Conservation (phyloP, 2,113 vertebrate genomes). For the Perccottus glenii region DNA sequence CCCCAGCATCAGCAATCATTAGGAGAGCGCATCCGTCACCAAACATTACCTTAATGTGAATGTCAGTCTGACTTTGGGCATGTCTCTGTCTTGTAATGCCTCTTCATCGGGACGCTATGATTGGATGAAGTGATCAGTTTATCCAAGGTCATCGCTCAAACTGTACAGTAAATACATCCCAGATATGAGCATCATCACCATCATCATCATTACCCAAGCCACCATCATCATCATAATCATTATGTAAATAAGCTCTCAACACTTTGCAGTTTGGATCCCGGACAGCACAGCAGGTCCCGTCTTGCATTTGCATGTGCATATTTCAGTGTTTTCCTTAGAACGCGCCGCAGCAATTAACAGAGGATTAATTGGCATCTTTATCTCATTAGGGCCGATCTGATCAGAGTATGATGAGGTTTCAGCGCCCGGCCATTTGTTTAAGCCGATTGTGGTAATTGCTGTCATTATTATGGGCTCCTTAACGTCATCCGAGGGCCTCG, state of each 20-base stretch:
- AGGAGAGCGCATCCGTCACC: conserved; percentile 58
- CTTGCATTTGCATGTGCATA: conserved; percentile 93
- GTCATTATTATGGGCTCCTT: conserved; percentile 98
- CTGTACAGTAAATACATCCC: conserved; percentile 38
- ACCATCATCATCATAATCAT: conserved; percentile 59
- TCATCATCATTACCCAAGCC: conserved; percentile 48
- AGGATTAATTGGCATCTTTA: conserved; percentile 99
- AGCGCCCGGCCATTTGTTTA: conserved; percentile 96
- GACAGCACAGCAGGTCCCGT: conserved; percentile 87
- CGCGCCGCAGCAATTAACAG: conserved; percentile 96
- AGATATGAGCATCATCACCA: conserved; percentile 53
- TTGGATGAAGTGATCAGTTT: conserved; percentile 27
- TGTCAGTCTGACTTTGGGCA: conserved; percentile 61
- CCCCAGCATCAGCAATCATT: conserved; percentile 52
- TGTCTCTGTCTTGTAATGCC: conserved; percentile 29
- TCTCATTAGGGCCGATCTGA: conserved; percentile 99
- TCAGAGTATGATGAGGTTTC: conserved; percentile 99
- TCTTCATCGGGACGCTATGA: conserved; percentile 13
- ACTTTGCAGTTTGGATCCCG: conserved; percentile 76
- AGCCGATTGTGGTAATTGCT: conserved; percentile 99
- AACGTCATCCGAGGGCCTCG: conserved; percentile 90
- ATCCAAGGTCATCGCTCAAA: conserved; percentile 47
- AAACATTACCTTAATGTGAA: conserved; percentile 67
- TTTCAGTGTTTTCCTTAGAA: conserved; percentile 95
- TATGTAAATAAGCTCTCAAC: conserved; percentile 64